Evolutionary conservation across 2,797 vertebrate species (phyloP).

Genomic region (Lithobates pipiens): DNA sequence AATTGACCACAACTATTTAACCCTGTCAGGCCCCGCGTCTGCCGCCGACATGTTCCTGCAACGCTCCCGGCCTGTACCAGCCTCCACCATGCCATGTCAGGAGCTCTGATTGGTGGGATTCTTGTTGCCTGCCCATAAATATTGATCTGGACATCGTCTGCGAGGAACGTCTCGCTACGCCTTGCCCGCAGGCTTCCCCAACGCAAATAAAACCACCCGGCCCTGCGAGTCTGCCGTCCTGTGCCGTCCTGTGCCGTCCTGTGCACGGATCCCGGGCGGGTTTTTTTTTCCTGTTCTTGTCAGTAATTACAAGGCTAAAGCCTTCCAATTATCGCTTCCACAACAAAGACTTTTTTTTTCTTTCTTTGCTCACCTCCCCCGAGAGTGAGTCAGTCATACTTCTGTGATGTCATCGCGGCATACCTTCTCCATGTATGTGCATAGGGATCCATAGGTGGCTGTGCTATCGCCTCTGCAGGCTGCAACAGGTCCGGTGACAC

Average conservation of each 20-base stretch:
- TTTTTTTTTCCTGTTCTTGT: conserved; percentile 40
- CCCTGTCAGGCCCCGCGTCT: neutral
- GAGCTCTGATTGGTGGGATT: neutral
- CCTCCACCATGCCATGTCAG: conserved; percentile 7
- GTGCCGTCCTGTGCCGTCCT: conserved; percentile 13
- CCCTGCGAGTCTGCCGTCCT: conserved; percentile 7
- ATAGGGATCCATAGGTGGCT: neutral
- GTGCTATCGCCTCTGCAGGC: neutral
- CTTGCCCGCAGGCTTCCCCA: conserved; percentile 5
- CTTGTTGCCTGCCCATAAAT: conserved; percentile 5
- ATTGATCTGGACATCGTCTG: conserved; percentile 38
- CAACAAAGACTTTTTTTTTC: conserved; percentile 43
- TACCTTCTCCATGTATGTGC: conserved; percentile 54
- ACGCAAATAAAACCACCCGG: conserved; percentile 30
- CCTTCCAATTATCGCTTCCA: conserved; percentile 45
- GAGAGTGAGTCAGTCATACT: conserved; percentile 31
- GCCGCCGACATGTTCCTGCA: conserved; percentile 35
- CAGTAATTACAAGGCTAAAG: conserved; percentile 59
- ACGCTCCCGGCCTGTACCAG: conserved; percentile 5
- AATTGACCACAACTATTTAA: conserved; percentile 33
- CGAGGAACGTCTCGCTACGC: conserved; percentile 17
- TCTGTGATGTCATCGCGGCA: conserved; percentile 49
- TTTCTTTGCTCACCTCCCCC: neutral
- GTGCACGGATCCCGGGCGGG: conserved; percentile 19
- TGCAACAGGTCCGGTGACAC: conserved; percentile 16